Evolutionary conservation across 2,797 vertebrate genomes (phyloP), one percentile per base, ranked within the genome.

Genomic region (Graptemys geographica): DNA sequence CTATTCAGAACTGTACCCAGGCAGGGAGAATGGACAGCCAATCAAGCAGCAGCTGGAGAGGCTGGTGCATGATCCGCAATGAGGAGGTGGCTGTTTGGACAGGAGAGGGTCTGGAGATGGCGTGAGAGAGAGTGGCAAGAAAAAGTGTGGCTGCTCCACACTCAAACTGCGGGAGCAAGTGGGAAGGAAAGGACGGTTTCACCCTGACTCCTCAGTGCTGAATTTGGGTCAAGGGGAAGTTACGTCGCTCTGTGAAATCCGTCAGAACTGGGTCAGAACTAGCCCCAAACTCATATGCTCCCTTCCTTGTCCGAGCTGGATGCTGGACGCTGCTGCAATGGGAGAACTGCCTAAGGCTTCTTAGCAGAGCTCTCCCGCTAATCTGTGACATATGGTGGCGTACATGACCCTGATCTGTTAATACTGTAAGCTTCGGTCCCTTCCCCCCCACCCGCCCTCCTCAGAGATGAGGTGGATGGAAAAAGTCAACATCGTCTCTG

Each of bases 391-490:
- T 95, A 37, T 94, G 96, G 88, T 88, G 90, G 91, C 1, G 33
- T 96, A 97, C 94, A 90, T n/a, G 92, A 90, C 90, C 95, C 95
- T 96, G 95, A 97, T 95, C 97, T 96, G 91, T 92, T 96, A 93
- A 96, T 65, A 89, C 87, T 1, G 33, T 97, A 98, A 98, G 96
- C 96, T 55, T 81, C 83, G 65, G 80, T 65, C 83, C 94, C 87
- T 59, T 95, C 90, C 91, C 81, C 81, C 81, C 21, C 87, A 2
- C 1, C 89, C 51, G 78, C 88, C 91, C 89, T 86, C 49, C 1
- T 7, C 51, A 91, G 83, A 81, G 88, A 27, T 92, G 81, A 72
- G 1, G 79, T 84, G 84, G 83, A 69, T 87, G 95, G 91, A 94
- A 95, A 91, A 94, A 81, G 86, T 86, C 84, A 10, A 2, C 0